Evolutionary conservation across 2,888 invertebrate genomes (phyloP), one percentile per base, ranked within the genome.

Genomic region (Thalpophila matura): DNA sequence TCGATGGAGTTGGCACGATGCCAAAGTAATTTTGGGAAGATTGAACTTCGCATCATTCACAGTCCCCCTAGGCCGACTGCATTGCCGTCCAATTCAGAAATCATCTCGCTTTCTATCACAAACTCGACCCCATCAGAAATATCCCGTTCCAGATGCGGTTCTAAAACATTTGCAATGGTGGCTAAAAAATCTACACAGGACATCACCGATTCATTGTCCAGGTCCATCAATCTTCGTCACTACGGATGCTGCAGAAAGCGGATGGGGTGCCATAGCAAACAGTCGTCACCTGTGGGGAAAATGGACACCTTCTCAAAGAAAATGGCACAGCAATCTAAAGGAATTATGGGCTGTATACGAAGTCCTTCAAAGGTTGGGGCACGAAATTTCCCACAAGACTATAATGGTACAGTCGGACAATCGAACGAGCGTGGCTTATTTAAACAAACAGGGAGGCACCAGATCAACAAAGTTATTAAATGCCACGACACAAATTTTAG

Each of bases 11-110:
- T 70, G 67, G 70, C 16, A 20, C 7, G 4, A 18, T 0, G 57
- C 67, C 12, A 70, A 74, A 49, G 27, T 61, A 1, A 45, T 71
- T 4, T 14, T 67, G 9, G 66, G 63, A 14, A 67, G 51, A 18
- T 22, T 71, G 12, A 61, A 61, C 16, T 71, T 71, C 31, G 63
- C 63, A 4, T 42, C 71, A 5, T 54, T 51, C 29, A 57, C 40
- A 0, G 59, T 67, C 0, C 72, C 67, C 0, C 35, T 62, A 12
- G 67, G 64, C 6, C 42, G 61, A 3, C 59, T 72, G 0, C 61
- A 62, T 27, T 53, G 67, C 24, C 29, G 62, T 29, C 2, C 6
- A 3, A 10, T 62, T 2, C 72, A 72, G 31, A 60, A 27, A 37
- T 43, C 24, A n/a, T 16, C 70, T 1, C 55, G 43, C 16, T 27